Conservation (phyloP, 2,797 vertebrate species). For the Botia almorhae region DNA sequence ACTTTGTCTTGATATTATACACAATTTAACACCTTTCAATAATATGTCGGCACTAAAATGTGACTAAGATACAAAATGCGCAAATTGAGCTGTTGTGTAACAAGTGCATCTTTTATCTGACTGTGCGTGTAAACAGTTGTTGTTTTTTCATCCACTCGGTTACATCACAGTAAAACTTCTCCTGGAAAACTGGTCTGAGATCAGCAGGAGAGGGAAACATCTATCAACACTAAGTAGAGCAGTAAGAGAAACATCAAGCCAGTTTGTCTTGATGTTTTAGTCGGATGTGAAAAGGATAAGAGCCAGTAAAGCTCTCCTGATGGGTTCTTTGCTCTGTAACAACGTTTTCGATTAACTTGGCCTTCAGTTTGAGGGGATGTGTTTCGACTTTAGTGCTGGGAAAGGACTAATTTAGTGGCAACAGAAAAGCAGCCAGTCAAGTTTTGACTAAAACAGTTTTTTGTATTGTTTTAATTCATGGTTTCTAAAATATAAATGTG, state of each 20-base stretch:
- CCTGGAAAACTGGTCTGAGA: conserved; percentile 31
- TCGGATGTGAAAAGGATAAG: conserved; percentile 45
- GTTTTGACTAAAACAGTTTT: background rate
- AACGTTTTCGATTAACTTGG: conserved; percentile 36
- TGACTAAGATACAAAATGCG: background rate
- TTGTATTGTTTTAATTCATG: background rate
- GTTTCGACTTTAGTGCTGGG: conserved; percentile 6
- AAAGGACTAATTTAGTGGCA: background rate
- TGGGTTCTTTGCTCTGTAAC: conserved; percentile 42
- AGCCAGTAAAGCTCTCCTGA: conserved; percentile 46
- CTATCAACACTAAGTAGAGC: conserved; percentile 39
- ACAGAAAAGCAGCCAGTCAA: background rate
- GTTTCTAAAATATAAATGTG: conserved; percentile 7
- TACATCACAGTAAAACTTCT: conserved; percentile 20
- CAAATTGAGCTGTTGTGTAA: conserved; percentile 1
- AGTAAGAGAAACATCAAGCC: conserved; percentile 35
- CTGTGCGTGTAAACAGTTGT: background rate
- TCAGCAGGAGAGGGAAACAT: conserved; percentile 27
- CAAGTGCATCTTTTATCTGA: background rate
- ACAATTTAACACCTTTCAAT: background rate
- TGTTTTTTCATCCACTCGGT: conserved; percentile 24
- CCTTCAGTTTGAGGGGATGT: conserved; percentile 2
- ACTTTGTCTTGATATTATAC: background rate
- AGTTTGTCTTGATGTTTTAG: conserved; percentile 49
- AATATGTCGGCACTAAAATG: background rate